Percentiles rank a stretch among this genome's conserved stretches.
These are phyloP conservation scores for Argentina silus DNA, from an alignment of 2,797 vertebrate genomes.

Conservation along the genomic window DNA sequence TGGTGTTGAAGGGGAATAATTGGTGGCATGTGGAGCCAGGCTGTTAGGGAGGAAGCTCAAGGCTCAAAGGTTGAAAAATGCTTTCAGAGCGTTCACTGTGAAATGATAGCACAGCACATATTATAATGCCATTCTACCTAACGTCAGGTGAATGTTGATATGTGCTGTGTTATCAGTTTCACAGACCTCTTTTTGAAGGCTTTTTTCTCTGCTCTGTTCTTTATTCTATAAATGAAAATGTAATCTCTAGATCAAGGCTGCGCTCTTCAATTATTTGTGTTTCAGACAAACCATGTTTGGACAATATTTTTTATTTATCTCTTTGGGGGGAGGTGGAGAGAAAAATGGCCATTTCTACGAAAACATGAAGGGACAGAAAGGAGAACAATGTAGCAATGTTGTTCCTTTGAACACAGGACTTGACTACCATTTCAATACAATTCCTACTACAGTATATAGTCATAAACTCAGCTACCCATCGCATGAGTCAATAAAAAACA, in stretches of 20 bases:
- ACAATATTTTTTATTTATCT: constrained; percentile 34
- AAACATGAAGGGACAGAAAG: not conserved
- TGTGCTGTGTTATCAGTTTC: constrained; percentile 72
- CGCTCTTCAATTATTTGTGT: constrained; percentile 44
- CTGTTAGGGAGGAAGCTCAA: constrained; percentile 60
- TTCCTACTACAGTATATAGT: not conserved
- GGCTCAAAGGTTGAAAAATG: constrained; percentile 65
- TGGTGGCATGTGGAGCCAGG: constrained; percentile 52
- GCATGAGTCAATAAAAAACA: not conserved
- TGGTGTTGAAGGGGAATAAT: constrained; percentile 63
- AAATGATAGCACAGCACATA: constrained; percentile 73
- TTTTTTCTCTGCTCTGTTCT: constrained; percentile 59
- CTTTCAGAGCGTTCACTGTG: constrained; percentile 64
- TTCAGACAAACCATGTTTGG: constrained; percentile 48
- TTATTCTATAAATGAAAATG: constrained; percentile 63
- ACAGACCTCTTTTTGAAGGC: constrained; percentile 53
- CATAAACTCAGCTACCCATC: not conserved
- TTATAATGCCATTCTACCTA: constrained; percentile 68
- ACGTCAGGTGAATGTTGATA: constrained; percentile 71
- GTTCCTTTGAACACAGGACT: not conserved
- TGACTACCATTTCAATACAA: not conserved
- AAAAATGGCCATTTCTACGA: not conserved
- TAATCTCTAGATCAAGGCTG: constrained; percentile 63
- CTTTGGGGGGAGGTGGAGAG: not conserved
- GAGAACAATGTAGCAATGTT: not conserved